Base-by-base conservation (phyloP, 2,113 vertebrate genomes). In the Merops nubicus region DNA sequence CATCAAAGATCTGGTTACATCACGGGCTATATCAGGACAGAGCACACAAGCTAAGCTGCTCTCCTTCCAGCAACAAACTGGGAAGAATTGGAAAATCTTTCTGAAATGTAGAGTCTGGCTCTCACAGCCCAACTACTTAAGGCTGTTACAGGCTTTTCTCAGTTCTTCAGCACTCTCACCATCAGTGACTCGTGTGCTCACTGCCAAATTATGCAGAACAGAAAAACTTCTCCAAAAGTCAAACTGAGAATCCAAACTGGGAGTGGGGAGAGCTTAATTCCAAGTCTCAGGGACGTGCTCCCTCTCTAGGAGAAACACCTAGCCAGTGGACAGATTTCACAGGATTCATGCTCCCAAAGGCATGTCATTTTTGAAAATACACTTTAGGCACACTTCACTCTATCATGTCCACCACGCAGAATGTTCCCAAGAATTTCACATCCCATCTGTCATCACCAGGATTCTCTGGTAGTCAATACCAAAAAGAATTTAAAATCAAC, bases 11-110 rank as follows among this genome's bases (percentile, higher is more conserved):
- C 13, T 23, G 14, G 11, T 62, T 56, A 75, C 85, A 62, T 64
- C 92, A 86, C 8, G 50, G 85, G 85, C 81, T 65, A 47, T 8
- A 54, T 51, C 91, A 85, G 85, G 74, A 77, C 91, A 74, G 63
- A 67, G 87, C 51, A 62, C 74, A 28, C 17, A 15, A 51, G 34
- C 78, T 33, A 25, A 68, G 80, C 68, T 22, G 31, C 60, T 72
- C 69, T 60, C 22, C 48, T 69, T 64, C 79, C 81, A 84, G 78
- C 45, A n/a, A 12, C 62, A 72, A 59, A 50, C 25, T 0, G 11
- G 57, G 62, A 85, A 81, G 38, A 68, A 33, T 2, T 28, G 73
- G 78, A 31, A 78, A 80, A 43, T 9, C 23, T 26, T 36, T 26
- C 40, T 22, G 4, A 74, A 73, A 34, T 7, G 40, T 4, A 9